Conservation (phyloP, 2,888 invertebrate genomes). For the Nasonovia ribisnigri region DNA sequence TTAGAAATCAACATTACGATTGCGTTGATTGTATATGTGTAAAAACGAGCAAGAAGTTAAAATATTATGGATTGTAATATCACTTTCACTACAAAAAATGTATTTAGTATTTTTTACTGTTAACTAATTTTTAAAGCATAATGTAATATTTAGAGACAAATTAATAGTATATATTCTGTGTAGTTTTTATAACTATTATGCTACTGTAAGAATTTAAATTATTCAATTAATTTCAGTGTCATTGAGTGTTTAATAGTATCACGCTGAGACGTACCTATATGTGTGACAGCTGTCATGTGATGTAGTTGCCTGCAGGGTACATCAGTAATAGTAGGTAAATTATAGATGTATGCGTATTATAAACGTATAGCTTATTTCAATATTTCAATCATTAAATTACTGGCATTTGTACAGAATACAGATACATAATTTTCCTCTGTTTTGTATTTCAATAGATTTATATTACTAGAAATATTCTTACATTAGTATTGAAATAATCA, state of each 20-base stretch:
- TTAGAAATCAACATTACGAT: constrained; percentile 50
- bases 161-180: not conserved
- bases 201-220: constrained; percentile 38
- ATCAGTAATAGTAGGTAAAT: not conserved
- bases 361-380: not conserved
- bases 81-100: constrained; percentile 44
- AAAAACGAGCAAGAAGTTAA: constrained; percentile 17
- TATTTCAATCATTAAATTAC: not conserved
- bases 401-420: not conserved
- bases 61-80: not conserved
- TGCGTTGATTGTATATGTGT: constrained; percentile 29
- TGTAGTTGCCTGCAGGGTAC: not conserved
- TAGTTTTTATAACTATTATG: not conserved
- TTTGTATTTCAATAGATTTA: not conserved
- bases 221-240: not conserved
- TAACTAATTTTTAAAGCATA: constrained; percentile 17
- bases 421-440: not conserved
- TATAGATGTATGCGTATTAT: not conserved
- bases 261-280: constrained; percentile 6
- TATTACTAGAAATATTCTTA: not conserved
- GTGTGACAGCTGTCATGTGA: not conserved
- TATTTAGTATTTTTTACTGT: not conserved
- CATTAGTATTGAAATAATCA: not conserved
- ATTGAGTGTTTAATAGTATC: not conserved
- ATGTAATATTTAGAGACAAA: constrained; percentile 8